phyloP scores from a whole-genome alignment of 2,113 vertebrate genomes.

The Psilopsiagon aurifrons region DNA sequence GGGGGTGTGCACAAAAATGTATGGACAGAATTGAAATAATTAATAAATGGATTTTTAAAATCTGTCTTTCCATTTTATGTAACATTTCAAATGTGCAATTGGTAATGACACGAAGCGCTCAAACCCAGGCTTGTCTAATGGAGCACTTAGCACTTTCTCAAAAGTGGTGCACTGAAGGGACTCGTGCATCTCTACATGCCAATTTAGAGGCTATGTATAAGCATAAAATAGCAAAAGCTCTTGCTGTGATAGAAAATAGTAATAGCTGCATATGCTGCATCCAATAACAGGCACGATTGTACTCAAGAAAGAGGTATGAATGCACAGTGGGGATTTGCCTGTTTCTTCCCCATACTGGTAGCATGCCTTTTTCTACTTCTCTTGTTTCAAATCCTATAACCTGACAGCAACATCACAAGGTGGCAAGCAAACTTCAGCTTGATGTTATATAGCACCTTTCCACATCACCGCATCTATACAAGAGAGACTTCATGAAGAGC shows the following conservation, averaged over 20 bases:
- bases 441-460: neutral
- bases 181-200: neutral
- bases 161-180: neutral
- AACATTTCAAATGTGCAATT: rapidly evolving
- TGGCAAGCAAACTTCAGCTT: slow-evolving; percentile 18
- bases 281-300: neutral
- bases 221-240: neutral
- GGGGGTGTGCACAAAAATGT: neutral
- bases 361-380: neutral
- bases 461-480: neutral
- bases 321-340: neutral
- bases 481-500: neutral
- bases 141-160: neutral
- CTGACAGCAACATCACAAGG: neutral
- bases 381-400: neutral
- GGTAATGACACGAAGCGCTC: neutral
- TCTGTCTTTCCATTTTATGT: neutral
- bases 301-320: neutral
- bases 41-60: neutral
- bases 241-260: neutral
- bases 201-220: neutral
- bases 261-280: neutral
- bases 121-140: neutral
- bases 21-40: neutral
- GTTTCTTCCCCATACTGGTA: neutral